Percentiles rank a stretch among this genome's conserved stretches.
These are phyloP conservation scores for Lordiphosa collinella DNA, from an alignment of 1,140 invertebrate species.

Conservation along the genomic window DNA sequence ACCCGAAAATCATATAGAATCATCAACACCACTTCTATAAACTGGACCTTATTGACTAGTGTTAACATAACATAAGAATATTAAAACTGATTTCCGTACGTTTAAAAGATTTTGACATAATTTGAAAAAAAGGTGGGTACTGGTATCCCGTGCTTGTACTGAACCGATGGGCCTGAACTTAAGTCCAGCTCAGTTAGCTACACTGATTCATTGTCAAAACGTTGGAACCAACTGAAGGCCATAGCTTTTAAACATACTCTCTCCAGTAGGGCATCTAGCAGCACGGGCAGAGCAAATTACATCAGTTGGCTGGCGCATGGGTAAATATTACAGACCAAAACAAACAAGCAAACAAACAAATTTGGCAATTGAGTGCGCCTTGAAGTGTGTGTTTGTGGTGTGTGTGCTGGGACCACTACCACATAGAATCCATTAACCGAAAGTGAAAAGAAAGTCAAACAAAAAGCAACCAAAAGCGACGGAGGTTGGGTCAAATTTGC, in stretches of 20 bases:
- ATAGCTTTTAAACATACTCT: constrained; percentile 3
- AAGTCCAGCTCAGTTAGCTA: too few relatives aligned
- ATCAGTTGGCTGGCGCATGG: constrained; percentile 27
- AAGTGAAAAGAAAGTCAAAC: constrained; percentile 54
- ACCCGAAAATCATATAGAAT: too few relatives aligned
- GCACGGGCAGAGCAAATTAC: constrained; percentile 12
- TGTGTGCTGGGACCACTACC: constrained; percentile 31
- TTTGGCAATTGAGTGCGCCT: constrained; percentile 53
- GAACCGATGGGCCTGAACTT: too few relatives aligned
- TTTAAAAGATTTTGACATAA: too few relatives aligned
- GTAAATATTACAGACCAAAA: constrained; percentile 19
- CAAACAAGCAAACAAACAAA: constrained; percentile 43
- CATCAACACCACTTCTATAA: too few relatives aligned
- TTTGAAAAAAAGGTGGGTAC: too few relatives aligned
- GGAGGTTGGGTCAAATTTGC: constrained; percentile 2
- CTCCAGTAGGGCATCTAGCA: too few relatives aligned
- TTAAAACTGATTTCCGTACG: too few relatives aligned
- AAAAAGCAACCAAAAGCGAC: constrained; percentile 2
- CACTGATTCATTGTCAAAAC: too few relatives aligned
- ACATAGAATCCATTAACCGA: constrained; percentile 68
- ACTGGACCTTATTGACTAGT: too few relatives aligned
- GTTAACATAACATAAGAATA: too few relatives aligned
- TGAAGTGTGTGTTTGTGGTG: constrained; percentile 26
- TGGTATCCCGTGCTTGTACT: too few relatives aligned
- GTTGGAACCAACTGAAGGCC: neutral